phyloP scores from a whole-genome alignment of 2,888 invertebrate species.

The Heliconius hortense region DNA sequence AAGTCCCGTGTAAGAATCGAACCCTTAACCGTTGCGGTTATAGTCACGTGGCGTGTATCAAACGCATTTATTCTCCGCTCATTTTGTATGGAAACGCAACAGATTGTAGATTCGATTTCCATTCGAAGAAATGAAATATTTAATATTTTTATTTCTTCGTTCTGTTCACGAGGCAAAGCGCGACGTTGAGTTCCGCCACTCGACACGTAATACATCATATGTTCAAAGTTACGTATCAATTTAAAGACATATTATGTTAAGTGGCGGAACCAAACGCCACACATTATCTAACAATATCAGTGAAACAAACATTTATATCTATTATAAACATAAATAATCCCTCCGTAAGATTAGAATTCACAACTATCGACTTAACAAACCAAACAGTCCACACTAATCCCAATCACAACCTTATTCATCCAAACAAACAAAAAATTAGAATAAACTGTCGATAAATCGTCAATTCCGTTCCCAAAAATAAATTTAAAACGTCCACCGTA shows the following conservation, averaged over 20 bases:
- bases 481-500: constrained; percentile 25
- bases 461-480: constrained; percentile 19
- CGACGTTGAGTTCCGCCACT: too few relatives aligned
- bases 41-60: background rate
- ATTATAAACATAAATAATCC: background rate
- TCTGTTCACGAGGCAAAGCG: too few relatives aligned
- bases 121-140: too few relatives aligned
- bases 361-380: background rate
- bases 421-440: constrained; percentile 12
- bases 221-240: background rate
- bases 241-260: background rate
- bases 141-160: too few relatives aligned
- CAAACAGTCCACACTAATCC: constrained; percentile 4
- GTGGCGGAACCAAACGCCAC: background rate
- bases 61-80: background rate
- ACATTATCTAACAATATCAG: background rate
- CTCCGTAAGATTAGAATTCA: background rate
- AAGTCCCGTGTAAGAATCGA: too few relatives aligned
- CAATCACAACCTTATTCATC: constrained; percentile 1
- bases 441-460: constrained; percentile 24
- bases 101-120: too few relatives aligned
- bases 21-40: background rate
- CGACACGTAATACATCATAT: too few relatives aligned
- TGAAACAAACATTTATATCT: background rate
- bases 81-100: too few relatives aligned